These are phyloP conservation scores for Ischnura elegans DNA, from an alignment of 2,888 invertebrate genomes.

Conservation along the genomic window DNA sequence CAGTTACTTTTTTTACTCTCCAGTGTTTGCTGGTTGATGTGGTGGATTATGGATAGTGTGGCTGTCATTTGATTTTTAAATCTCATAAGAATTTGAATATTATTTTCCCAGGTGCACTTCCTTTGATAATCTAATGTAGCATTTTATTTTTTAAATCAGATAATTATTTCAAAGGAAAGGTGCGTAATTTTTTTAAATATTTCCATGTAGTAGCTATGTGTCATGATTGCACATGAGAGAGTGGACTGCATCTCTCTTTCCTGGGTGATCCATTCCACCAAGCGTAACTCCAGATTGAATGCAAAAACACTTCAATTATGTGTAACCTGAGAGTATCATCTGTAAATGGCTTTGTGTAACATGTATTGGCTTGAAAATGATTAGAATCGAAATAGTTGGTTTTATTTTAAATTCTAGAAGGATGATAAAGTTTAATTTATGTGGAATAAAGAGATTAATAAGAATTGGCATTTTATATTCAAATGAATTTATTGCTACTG, in stretches of 20 bases:
- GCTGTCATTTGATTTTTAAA: neutral
- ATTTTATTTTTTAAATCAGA: neutral
- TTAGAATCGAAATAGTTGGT: neutral
- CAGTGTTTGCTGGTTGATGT: neutral
- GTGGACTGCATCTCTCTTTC: neutral
- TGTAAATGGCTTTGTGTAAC: neutral
- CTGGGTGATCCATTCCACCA: neutral
- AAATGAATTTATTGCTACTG: neutral
- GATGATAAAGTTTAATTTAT: neutral
- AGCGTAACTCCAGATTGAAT: neutral
- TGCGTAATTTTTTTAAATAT: neutral
- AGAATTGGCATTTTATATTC: neutral
- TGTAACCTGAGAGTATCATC: neutral
- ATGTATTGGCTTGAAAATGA: neutral
- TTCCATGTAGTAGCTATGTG: neutral
- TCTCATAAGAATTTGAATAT: neutral
- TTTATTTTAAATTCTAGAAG: neutral
- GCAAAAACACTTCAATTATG: neutral
- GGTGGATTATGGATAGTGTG: neutral
- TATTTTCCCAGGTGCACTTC: neutral
- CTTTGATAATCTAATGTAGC: neutral
- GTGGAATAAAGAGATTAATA: constrained; percentile 3
- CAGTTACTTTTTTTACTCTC: neutral
- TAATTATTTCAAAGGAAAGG: neutral
- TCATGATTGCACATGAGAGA: neutral